Conservation (phyloP, 2,797 vertebrate species). For the Myiotriccus ornatus region DNA sequence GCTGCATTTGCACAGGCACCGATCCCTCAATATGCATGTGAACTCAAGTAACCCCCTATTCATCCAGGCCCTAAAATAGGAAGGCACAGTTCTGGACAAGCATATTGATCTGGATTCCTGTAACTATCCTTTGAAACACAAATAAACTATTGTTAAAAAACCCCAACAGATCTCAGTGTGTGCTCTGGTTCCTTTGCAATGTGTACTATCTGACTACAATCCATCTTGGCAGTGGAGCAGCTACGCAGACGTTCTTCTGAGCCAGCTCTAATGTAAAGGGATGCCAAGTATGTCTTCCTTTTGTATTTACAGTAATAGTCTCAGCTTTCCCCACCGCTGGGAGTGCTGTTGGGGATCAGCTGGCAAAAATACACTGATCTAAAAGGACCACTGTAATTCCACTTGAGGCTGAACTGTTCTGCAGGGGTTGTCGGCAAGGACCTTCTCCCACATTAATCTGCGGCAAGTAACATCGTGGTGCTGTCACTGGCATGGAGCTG, state of each 20-base stretch:
- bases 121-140: conserved; percentile 70
- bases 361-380: conserved; percentile 53
- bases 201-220: conserved; percentile 68
- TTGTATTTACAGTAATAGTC: conserved; percentile 68
- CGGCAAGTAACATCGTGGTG: not conserved
- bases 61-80: conserved; percentile 62
- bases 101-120: conserved; percentile 71
- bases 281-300: conserved; percentile 68
- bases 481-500: conserved; percentile 41
- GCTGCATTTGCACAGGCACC: conserved; percentile 24
- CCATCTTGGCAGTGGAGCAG: conserved; percentile 64
- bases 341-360: conserved; percentile 57
- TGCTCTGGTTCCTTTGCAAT: conserved; percentile 66
- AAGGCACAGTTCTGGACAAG: conserved; percentile 62
- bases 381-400: conserved; percentile 52
- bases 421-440: conserved; percentile 41
- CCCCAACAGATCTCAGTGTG: conserved; percentile 65
- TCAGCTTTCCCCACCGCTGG: conserved; percentile 58
- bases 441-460: conserved; percentile 60
- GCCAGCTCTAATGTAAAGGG: conserved; percentile 67
- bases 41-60: conserved; percentile 69
- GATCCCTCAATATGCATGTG: conserved; percentile 58
- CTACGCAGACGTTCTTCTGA: conserved; percentile 66
- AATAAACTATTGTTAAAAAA: conserved; percentile 71
- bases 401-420: conserved; percentile 45